Evolutionary conservation across 2,113 vertebrate species (phyloP), one percentile per base, ranked within the genome.

Genomic region (Recurvirostra avosetta): DNA sequence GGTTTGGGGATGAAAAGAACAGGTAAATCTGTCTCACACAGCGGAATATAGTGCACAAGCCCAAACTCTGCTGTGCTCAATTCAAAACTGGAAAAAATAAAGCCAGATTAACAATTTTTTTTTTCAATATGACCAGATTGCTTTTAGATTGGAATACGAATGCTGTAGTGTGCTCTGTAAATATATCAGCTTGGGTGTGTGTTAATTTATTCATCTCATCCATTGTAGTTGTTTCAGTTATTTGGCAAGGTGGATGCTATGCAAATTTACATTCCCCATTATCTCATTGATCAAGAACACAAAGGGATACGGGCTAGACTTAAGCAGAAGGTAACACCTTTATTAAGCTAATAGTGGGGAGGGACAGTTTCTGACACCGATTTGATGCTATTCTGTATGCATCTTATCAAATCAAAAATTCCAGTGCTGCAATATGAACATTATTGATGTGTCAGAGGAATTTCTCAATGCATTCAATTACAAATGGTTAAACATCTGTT

Each of bases 1-100:
- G 1, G 0, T 26, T 21, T 59, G 34, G 10, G 10, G 4, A 30
- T 52, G 5, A 32, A 38, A 83, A 91, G 2, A 55, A 1, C 5
- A 71, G 8, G 13, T 12, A 50, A 49, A 32, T 15, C 17, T 50
- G 6, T 40, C 11, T 67, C 17, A 49, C 2, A 15, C 2, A 43
- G 2, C 16, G 11, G 3, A 58, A 40, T 21, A 25, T 7, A 22
- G 23, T 15, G 7, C 8, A 61, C 85, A 90, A 86, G 4, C 6
- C 12, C 16, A 21, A 20, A 75, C 1, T 36, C 4, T 17, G 12
- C 6, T 26, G 17, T 49, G 6, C 10, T 92, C 8, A 41, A 18
- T 65, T 17, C 12, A 55, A 36, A 45, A 27, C 9, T 26, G 20
- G 17, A 52, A 90, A 59, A 4, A 65, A 30, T 4, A 59, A 6